phyloP scores from a whole-genome alignment of 2,113 vertebrate genomes.

The Alouatta palliata region DNA sequence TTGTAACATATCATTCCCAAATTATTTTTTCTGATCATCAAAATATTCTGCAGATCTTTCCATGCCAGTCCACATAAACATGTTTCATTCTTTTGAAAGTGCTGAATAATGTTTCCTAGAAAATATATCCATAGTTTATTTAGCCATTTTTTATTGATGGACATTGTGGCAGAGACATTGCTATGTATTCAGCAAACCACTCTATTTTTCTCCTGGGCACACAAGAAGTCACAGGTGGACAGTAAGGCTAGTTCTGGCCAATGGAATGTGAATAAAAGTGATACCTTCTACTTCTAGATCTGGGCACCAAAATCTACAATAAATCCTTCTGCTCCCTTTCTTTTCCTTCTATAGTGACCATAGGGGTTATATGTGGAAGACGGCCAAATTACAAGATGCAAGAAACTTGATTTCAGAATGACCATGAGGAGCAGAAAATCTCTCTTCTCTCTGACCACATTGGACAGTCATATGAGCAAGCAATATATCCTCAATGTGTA shows the following conservation, averaged over 20 bases:
- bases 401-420: not conserved
- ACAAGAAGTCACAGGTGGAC: not conserved
- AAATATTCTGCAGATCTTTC: conserved; percentile 28
- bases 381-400: not conserved
- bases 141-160: not conserved
- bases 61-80: not conserved
- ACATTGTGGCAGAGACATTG: not conserved
- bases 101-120: not conserved
- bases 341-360: not conserved
- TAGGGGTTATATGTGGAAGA: not conserved
- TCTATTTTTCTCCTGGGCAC: not conserved
- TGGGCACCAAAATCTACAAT: not conserved
- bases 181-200: not conserved
- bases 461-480: not conserved
- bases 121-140: not conserved
- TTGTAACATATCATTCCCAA: conserved; percentile 12
- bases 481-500: not conserved
- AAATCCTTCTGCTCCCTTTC: not conserved
- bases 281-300: not conserved
- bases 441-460: not conserved
- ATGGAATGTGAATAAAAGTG: not conserved
- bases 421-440: not conserved
- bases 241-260: not conserved
- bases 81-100: not conserved
- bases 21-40: conserved; percentile 28